These are phyloP conservation scores for Silurus asotus DNA, from an alignment of 2,113 vertebrate genomes.

Conservation along the genomic window DNA sequence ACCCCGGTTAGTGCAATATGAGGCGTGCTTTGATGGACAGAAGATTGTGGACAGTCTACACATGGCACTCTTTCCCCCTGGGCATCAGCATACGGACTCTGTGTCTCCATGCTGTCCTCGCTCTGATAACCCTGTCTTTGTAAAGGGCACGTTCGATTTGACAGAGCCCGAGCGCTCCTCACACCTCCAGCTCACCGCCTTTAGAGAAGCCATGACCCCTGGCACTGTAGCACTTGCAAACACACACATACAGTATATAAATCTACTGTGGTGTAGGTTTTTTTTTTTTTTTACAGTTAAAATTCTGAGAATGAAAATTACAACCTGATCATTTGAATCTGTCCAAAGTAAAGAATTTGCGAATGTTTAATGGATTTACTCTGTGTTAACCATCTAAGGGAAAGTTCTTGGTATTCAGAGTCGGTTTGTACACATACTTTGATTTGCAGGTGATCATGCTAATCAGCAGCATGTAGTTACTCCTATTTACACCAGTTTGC, in stretches of 20 bases:
- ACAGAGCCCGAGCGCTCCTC: conserved; percentile 45
- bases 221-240: neutral
- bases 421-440: neutral
- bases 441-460: neutral
- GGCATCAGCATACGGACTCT: conserved; percentile 26
- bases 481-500: neutral
- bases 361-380: neutral
- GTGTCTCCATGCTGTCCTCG: neutral
- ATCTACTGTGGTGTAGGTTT: too few species aligned
- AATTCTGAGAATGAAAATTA: neutral
- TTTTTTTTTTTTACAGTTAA: neutral
- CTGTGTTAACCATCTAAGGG: neutral
- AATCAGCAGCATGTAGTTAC: neutral
- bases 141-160: conserved; percentile 39
- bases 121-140: conserved; percentile 29
- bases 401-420: neutral
- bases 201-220: conserved; percentile 18
- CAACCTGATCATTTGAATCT: neutral
- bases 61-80: conserved; percentile 16
- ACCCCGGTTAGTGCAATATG: conserved; percentile 29
- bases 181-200: conserved; percentile 28
- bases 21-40: conserved; percentile 1
- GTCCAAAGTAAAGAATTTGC: neutral
- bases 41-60: neutral
- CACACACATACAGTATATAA: neutral